Conservation (phyloP, 64 coral and sea anemone species). For the Acropora yongei region DNA sequence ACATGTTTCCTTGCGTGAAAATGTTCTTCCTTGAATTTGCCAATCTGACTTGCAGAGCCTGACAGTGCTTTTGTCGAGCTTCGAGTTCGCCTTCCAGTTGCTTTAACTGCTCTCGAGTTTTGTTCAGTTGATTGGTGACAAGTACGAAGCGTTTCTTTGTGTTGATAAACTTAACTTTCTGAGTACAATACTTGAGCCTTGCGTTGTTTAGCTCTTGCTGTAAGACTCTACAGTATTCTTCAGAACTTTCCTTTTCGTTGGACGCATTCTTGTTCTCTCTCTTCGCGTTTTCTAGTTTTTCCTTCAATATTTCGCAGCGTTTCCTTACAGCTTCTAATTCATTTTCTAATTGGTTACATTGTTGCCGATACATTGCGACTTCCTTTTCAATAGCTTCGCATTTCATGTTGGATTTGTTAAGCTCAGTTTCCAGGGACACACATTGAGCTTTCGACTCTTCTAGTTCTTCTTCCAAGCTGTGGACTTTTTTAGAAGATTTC, state of each 20-base stretch:
- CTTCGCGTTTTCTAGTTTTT: conserved; percentile 78
- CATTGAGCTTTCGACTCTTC: conserved; percentile 77
- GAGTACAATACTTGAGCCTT: conserved; percentile 92
- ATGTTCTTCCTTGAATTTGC: conserved; percentile 90
- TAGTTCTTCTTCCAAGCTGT: conserved; percentile 66
- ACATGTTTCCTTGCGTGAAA: conserved; percentile 90
- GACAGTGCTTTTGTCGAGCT: conserved; percentile 76
- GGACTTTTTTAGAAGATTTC: conserved; percentile 67
- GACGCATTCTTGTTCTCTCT: conserved; percentile 31
- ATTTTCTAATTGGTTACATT: conserved; percentile 88
- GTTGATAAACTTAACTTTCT: conserved; percentile 95
- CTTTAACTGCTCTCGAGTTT: conserved; percentile 65
- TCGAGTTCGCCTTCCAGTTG: conserved; percentile 77
- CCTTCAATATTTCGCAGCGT: conserved; percentile 75
- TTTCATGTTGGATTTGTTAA: conserved; percentile 72
- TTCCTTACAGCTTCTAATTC: conserved; percentile 76
- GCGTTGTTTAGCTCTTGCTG: conserved; percentile 94
- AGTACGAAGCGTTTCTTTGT: conserved; percentile 77
- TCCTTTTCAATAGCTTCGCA: conserved; percentile 83
- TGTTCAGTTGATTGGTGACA: conserved; percentile 74
- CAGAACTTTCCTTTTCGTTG: conserved; percentile 69
- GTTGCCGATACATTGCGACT: conserved; percentile 78
- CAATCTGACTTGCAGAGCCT: conserved; percentile 81
- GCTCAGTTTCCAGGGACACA: conserved; percentile 70
- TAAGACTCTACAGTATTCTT: conserved; percentile 85